Percentiles rank a stretch among this genome's conserved stretches.
phyloP scores from a whole-genome alignment of 2,888 invertebrate species.

The Papilio gigon region DNA sequence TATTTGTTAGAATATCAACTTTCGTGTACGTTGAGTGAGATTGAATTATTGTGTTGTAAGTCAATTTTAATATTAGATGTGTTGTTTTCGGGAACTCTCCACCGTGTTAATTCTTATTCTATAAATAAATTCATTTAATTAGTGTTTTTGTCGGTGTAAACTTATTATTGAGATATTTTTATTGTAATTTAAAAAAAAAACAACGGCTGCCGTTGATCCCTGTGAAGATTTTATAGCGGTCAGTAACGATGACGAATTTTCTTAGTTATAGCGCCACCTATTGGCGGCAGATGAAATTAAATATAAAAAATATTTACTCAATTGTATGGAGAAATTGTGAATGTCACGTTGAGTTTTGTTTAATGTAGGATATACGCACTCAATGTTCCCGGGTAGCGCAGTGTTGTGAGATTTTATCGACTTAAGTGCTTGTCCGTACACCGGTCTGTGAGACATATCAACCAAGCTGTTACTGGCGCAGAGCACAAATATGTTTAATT shows the following conservation, averaged over 20 bases:
- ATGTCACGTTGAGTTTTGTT: no score
- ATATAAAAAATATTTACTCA: not conserved
- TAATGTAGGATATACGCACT: no score
- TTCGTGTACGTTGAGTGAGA: constrained; percentile 18
- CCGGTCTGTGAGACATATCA: no score
- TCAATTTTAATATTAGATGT: constrained; percentile 7
- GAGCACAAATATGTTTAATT: no score
- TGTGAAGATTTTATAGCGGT: not conserved
- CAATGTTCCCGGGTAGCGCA: no score
- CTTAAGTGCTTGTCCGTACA: no score
- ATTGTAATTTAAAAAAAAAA: not conserved
- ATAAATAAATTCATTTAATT: constrained; percentile 4
- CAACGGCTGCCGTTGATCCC: not conserved
- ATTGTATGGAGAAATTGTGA: no score
- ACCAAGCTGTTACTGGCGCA: no score
- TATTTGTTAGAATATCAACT: not conserved
- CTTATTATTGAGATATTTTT: not conserved
- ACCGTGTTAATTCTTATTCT: not conserved
- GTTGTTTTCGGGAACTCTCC: not conserved
- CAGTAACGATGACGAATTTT: not conserved
- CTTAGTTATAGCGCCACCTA: not conserved
- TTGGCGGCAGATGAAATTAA: not conserved
- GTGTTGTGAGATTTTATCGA: no score
- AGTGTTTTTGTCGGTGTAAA: not conserved
- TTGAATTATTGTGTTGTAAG: constrained; percentile 27